phyloP scores from a whole-genome alignment of 2,888 invertebrate genomes.

The Tachina lurida region DNA sequence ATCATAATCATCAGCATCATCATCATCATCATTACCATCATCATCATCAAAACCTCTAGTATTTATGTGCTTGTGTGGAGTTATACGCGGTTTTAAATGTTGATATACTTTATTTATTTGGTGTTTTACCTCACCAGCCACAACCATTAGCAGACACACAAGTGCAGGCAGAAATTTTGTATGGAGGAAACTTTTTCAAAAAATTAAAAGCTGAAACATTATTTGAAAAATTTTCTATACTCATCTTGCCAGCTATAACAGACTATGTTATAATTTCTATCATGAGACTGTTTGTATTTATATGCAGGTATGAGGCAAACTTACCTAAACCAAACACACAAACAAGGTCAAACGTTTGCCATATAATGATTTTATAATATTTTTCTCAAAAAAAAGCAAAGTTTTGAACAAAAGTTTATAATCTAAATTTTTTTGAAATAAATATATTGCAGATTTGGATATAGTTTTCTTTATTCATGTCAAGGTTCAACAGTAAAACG shows the following conservation, averaged over 20 bases:
- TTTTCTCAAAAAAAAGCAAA: too few relatives aligned
- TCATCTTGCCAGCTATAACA: neutral
- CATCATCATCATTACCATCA: neutral
- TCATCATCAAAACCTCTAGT: constrained; percentile 13
- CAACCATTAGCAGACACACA: constrained; percentile 58
- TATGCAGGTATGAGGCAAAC: neutral
- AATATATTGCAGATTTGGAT: too few relatives aligned
- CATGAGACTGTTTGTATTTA: neutral
- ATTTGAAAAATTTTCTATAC: constrained; percentile 16
- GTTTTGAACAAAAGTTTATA: too few relatives aligned
- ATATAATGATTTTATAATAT: neutral
- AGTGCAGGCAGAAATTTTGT: neutral
- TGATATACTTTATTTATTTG: constrained; percentile 64
- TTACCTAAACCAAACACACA: neutral
- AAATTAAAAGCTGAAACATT: constrained; percentile 29
- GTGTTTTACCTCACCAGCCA: constrained; percentile 57
- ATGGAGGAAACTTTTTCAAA: constrained; percentile 14
- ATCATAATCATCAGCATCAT: neutral
- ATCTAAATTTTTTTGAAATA: too few relatives aligned
- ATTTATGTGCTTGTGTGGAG: constrained; percentile 22
- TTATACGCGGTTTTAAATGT: constrained; percentile 50
- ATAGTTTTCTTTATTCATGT: too few relatives aligned
- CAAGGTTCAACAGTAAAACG: too few relatives aligned
- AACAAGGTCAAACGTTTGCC: neutral
- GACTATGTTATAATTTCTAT: neutral